phyloP scores from a whole-genome alignment of 2,113 vertebrate genomes.

The Oreochromis spilurus region DNA sequence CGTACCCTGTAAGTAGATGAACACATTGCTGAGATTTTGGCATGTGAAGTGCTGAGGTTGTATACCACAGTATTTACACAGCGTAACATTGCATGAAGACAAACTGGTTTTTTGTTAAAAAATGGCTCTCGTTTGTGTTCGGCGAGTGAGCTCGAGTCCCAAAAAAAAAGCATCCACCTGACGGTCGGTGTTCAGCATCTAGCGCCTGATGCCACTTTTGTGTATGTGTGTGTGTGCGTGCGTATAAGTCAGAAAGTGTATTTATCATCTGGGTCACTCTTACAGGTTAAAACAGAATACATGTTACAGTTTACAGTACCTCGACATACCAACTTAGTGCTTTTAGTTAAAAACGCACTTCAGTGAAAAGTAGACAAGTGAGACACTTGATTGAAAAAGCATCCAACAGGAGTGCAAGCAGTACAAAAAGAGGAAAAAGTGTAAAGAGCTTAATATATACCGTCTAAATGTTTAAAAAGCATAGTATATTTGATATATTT shows the following conservation, averaged over 20 bases:
- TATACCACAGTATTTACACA: slow-evolving; percentile 14
- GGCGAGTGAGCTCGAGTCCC: not conserved
- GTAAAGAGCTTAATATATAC: slow-evolving; percentile 23
- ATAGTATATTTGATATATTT: slow-evolving; percentile 10
- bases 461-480: slow-evolving; percentile 27
- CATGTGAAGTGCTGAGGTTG: slow-evolving; percentile 43
- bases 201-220: not conserved
- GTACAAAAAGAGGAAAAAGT: slow-evolving; percentile 41
- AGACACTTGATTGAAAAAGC: slow-evolving; percentile 28
- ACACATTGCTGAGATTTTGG: slow-evolving; percentile 35
- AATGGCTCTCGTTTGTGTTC: not conserved
- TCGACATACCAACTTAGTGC: not conserved
- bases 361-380: slow-evolving; percentile 41
- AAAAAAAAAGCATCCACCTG: not conserved
- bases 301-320: not conserved
- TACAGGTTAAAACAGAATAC: not conserved
- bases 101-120: not conserved
- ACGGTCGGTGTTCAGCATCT: not conserved
- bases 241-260: not conserved
- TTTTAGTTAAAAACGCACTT: slow-evolving; percentile 29
- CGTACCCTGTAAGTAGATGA: not conserved
- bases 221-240: not conserved
- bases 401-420: slow-evolving; percentile 38
- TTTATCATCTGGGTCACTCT: not conserved
- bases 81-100: not conserved